Evolutionary conservation across 2,888 invertebrate genomes (phyloP).

Genomic region (Oscheius sp.): DNA sequence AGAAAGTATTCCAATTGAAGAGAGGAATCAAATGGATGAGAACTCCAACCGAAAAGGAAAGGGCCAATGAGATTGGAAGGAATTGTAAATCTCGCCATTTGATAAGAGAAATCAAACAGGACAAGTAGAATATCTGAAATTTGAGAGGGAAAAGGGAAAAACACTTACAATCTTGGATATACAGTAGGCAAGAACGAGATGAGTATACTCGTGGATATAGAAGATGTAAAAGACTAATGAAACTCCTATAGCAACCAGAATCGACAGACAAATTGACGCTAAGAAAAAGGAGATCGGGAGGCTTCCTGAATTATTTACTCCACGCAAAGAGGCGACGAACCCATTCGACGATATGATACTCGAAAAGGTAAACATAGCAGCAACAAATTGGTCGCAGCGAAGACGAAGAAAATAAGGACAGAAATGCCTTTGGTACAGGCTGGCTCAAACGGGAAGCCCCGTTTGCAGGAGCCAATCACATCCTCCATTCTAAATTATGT

Average conservation of each 20-base stretch:
- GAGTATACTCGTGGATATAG: conserved; percentile 50
- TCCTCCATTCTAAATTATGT: conserved; percentile 11
- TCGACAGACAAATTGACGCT: conserved; percentile 15
- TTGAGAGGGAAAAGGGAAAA: not conserved
- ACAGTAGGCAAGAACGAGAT: conserved; percentile 43
- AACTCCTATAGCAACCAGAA: conserved; percentile 40
- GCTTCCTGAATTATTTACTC: conserved; percentile 2
- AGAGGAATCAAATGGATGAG: conserved; percentile 42
- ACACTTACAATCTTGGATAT: conserved; percentile 41
- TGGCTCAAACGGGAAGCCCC: conserved; percentile 31
- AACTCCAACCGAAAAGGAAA: conserved; percentile 36
- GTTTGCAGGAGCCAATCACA: conserved; percentile 25
- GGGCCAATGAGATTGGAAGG: conserved; percentile 41
- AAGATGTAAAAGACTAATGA: conserved; percentile 49
- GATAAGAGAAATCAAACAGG: conserved; percentile 36
- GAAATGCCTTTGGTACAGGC: conserved; percentile 34
- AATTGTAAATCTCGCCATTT: conserved; percentile 38
- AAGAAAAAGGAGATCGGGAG: conserved; percentile 41
- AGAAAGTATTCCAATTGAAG: conserved; percentile 37
- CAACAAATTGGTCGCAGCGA: conserved; percentile 40
- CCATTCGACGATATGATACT: conserved; percentile 32
- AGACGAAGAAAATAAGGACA: conserved; percentile 39
- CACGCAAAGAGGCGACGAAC: conserved; percentile 14
- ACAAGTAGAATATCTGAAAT: conserved; percentile 44
- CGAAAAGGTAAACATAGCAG: conserved; percentile 40